Evolutionary conservation across 2,888 invertebrate species (phyloP), one percentile per base, ranked within the genome.

Genomic region (Bugulina stolonifera): DNA sequence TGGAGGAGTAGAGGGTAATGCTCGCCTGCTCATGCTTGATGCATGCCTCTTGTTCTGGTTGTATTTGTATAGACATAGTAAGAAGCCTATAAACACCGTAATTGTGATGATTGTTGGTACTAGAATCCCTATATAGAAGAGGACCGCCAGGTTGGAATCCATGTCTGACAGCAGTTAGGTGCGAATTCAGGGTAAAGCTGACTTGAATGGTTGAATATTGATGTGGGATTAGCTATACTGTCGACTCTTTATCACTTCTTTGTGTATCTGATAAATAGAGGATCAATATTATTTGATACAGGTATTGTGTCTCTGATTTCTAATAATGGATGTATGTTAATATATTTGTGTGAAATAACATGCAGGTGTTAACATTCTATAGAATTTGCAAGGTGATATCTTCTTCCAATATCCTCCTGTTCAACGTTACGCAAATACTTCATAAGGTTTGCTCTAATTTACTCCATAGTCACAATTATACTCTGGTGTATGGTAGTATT

Each of bases 121-220:
- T 54, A 82, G 74, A 58, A 82, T 80, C 69, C 82, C 82, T 58
- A 81, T 77, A 75, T 80, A 79, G 75, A 82, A 82, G 73, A 81
- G 72, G 43, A 29, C 64, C 32, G 64, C 64, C n/a, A 64, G 27
- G 14, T 22, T 32, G 5, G 64, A 14, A 32, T 27, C 10, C 64
- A 64, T 64, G 18, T 52, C 18, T 10, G 18, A 10, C 18, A 18
- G 52, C 52, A 14, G 52, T 14, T 10, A 52, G 10, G 52, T 14
- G 10, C 52, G 10, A 52, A 18, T n/a, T n/a, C n/a, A n/a, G n/a
- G n/a, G n/a, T n/a, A n/a, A n/a, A n/a, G n/a, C n/a, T n/a, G n/a
- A n/a, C n/a, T n/a, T n/a, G n/a, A n/a, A n/a, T n/a, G n/a, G n/a
- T n/a, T n/a, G n/a, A n/a, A n/a, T n/a, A n/a, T n/a, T n/a, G n/a